phyloP scores from a whole-genome alignment of 2,888 invertebrate species.

The Platycheirus albimanus region DNA sequence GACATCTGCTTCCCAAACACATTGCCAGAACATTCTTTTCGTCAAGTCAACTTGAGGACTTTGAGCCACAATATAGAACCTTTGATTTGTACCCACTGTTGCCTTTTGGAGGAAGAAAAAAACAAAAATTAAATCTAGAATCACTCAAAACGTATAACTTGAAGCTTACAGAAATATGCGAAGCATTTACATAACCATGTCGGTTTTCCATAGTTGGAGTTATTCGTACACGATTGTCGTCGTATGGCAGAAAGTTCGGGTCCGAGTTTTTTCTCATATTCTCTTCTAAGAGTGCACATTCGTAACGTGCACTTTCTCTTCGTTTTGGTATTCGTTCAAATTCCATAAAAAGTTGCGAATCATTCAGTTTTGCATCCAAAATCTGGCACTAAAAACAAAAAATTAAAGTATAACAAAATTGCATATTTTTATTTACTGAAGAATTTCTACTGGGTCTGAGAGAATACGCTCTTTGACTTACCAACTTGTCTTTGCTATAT shows the following conservation, averaged over 20 bases:
- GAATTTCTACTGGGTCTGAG: no score
- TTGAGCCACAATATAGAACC: conserved; percentile 90
- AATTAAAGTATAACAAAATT: no score
- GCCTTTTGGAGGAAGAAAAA: conserved; percentile 84
- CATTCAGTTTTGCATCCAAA: conserved; percentile 87
- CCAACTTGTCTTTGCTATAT: conserved; percentile 91
- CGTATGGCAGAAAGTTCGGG: conserved; percentile 91
- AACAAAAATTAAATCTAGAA: conserved; percentile 1
- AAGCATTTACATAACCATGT: conserved; percentile 96
- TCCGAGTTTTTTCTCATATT: conserved; percentile 84
- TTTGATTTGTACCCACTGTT: conserved; percentile 91
- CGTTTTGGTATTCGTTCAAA: conserved; percentile 93
- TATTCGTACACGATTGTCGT: conserved; percentile 91
- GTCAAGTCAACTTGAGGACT: conserved; percentile 80
- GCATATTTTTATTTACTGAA: no score
- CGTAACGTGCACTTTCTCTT: conserved; percentile 87
- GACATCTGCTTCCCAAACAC: conserved; percentile 94
- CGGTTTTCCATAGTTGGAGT: conserved; percentile 92
- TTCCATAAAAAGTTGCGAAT: conserved; percentile 90
- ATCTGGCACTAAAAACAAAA: conserved; percentile 87
- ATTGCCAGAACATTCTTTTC: conserved; percentile 90
- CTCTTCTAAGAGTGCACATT: conserved; percentile 89
- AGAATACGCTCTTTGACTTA: no score
- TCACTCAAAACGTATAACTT: background rate
- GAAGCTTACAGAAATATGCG: conserved; percentile 90